Percentiles rank a stretch among this genome's conserved stretches.
Conservation (phyloP, 2,888 invertebrate species). For the Aleiodes testaceus region DNA sequence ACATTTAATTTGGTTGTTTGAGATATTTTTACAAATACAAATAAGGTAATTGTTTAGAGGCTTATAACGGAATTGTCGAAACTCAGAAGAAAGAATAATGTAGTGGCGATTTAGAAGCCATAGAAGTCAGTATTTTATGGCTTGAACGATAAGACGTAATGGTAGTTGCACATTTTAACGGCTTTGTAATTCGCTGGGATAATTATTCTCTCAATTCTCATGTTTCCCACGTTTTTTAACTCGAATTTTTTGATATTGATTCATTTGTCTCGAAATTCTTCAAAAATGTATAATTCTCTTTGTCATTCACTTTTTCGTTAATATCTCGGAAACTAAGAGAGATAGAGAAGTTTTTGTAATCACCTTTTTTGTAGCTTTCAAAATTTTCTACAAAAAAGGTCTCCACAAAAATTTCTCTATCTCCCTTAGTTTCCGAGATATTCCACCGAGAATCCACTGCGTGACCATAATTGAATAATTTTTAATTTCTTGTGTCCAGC, state of each 20-base stretch:
- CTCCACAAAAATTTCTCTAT: conserved; percentile 26
- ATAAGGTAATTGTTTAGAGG: conserved; percentile 35
- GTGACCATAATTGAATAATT: no score
- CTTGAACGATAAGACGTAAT: conserved; percentile 37
- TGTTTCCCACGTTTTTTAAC: conserved; percentile 37
- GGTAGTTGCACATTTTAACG: conserved; percentile 37
- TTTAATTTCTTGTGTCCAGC: neutral
- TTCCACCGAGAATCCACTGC: no score
- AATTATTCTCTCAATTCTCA: conserved; percentile 31
- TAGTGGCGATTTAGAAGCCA: conserved; percentile 24
- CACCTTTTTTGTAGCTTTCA: conserved; percentile 46
- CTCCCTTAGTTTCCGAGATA: neutral
- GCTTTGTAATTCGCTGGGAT: conserved; percentile 34
- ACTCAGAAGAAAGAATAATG: conserved; percentile 25
- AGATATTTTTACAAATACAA: conserved; percentile 20
- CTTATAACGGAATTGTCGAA: conserved; percentile 30
- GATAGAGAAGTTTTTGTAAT: neutral
- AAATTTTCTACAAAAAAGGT: conserved; percentile 37
- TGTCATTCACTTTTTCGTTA: conserved; percentile 14
- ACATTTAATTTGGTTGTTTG: neutral
- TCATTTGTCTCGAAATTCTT: neutral
- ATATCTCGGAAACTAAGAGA: conserved; percentile 1
- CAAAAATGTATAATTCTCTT: neutral
- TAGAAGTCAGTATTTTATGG: conserved; percentile 32
- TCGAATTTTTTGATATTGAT: neutral